phyloP scores from a whole-genome alignment of 2,888 invertebrate species.

The Watsonalla cultraria region DNA sequence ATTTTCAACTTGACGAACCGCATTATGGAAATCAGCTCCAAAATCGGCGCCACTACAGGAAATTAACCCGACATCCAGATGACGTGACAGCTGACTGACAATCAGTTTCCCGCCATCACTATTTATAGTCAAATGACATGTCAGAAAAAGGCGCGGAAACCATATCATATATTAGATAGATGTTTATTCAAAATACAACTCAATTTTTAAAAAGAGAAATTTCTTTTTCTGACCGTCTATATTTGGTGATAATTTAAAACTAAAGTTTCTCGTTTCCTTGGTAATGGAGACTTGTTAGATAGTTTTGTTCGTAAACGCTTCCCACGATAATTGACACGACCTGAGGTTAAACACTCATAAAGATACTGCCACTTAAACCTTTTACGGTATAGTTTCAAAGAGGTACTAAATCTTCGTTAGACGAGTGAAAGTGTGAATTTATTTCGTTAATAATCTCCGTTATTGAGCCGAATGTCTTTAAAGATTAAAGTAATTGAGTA shows the following conservation, averaged over 20 bases:
- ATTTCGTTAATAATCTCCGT: neutral
- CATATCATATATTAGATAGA: neutral
- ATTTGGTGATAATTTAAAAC: no score
- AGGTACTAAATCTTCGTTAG: neutral
- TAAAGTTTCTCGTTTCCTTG: slow-evolving; percentile 11
- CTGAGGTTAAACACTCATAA: slow-evolving; percentile 18
- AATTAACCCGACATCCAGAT: slow-evolving; percentile 18
- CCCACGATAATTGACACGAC: slow-evolving; percentile 18
- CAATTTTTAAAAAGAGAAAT: no score
- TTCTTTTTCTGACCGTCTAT: no score
- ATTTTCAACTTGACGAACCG: neutral
- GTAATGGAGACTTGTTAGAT: slow-evolving; percentile 3
- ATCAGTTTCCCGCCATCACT: slow-evolving; percentile 30
- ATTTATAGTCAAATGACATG: slow-evolving; percentile 21
- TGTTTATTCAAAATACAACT: no score
- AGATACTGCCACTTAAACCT: slow-evolving; percentile 16
- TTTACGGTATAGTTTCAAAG: neutral
- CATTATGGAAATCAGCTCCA: slow-evolving; percentile 4
- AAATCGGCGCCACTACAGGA: slow-evolving; percentile 15
- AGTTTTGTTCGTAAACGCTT: slow-evolving; percentile 20
- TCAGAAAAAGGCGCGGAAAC: slow-evolving; percentile 13
- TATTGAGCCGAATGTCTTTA: neutral
- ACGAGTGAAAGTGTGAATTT: neutral
- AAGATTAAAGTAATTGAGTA: no score
- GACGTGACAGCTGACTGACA: slow-evolving; percentile 34